Base-by-base conservation (phyloP, 30 jellyfish, hydroid and myxozoan genomes). In the Aurelia sp. region DNA sequence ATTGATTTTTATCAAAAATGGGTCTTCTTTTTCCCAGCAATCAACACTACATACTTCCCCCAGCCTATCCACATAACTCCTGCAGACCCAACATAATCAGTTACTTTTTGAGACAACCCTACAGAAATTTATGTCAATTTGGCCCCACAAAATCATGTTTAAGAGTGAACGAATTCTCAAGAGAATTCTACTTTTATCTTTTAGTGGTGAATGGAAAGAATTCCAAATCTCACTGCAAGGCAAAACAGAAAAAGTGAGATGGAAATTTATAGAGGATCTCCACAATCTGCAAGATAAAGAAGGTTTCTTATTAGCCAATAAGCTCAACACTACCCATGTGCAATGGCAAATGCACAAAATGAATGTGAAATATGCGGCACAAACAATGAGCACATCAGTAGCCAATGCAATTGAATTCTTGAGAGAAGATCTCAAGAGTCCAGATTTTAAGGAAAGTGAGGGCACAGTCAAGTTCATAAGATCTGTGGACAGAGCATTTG, bases 301-400 rank as follows among this genome's bases (percentile, higher is more conserved):
- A 50, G 92, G 92, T 22, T 69, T 82, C 13, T 12, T 19, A 24
- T 38, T 82, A 8, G 92, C 73, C n/a, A 82, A 82, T 55, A 82
- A 83, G 79, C 80, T 68, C 31, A 68, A 24, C 35, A 8, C 52
- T 10, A 57, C 3, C 44, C 88, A 83, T 72, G 60, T 83, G 22
- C 66, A 69, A 53, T 83, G 87, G 88, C 63, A 79, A 10, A 40
- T 19, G 91, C 86, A 81, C 76, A 81, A 81, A 50, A 81, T 81
- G 91, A 81, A 81, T 18, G 85, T 81, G 30, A 65, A 41, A 13
- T 41, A 7, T 76, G 87, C 87, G 6, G 80, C 87, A 53, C 87
- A 17, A 44, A 79, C 90, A 27, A 4, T 79, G 41, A 79, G 90
- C 67, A 4, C 80, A 11, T 79, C 90, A 58, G 67, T 79, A 4